Conservation (phyloP, 1,140 invertebrate species). For the Trichomalopsis sarcophagae region DNA sequence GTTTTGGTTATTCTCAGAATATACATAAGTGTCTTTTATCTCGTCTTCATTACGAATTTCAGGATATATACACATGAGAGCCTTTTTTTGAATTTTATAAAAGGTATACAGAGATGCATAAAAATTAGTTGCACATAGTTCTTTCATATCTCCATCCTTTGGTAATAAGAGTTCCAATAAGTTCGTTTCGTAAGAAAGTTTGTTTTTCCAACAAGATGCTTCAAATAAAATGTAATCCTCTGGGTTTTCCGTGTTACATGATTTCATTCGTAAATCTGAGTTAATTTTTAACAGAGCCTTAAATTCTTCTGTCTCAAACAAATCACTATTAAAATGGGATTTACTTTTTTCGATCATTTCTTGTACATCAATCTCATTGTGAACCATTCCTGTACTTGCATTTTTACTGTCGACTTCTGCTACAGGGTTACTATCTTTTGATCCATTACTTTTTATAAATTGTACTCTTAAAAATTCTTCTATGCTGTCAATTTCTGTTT, state of each 20-base stretch:
- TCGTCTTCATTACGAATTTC: slow-evolving; percentile 65
- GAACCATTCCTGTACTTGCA: background rate
- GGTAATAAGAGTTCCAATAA: slow-evolving; percentile 55
- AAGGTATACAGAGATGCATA: slow-evolving; percentile 60
- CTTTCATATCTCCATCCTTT: slow-evolving; percentile 50
- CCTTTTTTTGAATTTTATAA: slow-evolving; percentile 64
- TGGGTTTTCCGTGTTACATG: slow-evolving; percentile 1
- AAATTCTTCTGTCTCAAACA: slow-evolving; percentile 45
- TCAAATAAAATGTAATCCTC: slow-evolving; percentile 53
- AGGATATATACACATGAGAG: slow-evolving; percentile 66
- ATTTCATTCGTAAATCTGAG: slow-evolving; percentile 18
- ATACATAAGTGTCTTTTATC: slow-evolving; percentile 62
- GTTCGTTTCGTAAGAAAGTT: slow-evolving; percentile 65
- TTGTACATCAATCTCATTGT: slow-evolving; percentile 45
- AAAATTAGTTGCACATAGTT: slow-evolving; percentile 56
- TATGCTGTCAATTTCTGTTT: slow-evolving; percentile 45
- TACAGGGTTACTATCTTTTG: background rate
- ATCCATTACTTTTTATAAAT: background rate
- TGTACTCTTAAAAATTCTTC: slow-evolving; percentile 49
- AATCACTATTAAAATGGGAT: slow-evolving; percentile 15
- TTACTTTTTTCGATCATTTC: slow-evolving; percentile 42
- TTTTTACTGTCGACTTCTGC: background rate
- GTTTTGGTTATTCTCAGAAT: slow-evolving; percentile 54
- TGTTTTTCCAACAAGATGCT: slow-evolving; percentile 63
- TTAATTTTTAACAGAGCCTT: slow-evolving; percentile 35